Conservation (phyloP, 2,888 invertebrate genomes). For the Cephonodes hylas region DNA sequence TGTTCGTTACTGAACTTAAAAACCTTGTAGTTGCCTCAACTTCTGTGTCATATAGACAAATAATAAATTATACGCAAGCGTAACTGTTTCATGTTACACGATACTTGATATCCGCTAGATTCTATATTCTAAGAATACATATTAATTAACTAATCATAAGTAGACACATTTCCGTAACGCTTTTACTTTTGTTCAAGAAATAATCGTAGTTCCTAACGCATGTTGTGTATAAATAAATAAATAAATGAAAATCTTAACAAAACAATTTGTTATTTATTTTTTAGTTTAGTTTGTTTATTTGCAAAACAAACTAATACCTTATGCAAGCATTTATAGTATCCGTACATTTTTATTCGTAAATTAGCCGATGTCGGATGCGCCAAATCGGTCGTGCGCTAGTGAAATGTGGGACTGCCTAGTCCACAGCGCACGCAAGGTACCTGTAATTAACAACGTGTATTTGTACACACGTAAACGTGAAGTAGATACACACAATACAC, state of each 20-base stretch:
- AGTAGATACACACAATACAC: constrained; percentile 29
- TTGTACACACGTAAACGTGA: constrained; percentile 49
- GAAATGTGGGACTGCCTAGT: constrained; percentile 55
- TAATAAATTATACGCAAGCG: background rate
- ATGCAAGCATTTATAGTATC: background rate
- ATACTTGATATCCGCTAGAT: background rate
- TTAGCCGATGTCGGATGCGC: background rate
- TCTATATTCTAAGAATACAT: background rate
- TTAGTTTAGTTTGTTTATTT: background rate
- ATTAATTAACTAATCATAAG: background rate
- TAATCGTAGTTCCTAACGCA: constrained; percentile 8
- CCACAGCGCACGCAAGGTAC: constrained; percentile 50
- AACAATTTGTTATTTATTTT: background rate
- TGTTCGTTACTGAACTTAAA: too few relatives aligned
- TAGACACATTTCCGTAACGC: constrained; percentile 3
- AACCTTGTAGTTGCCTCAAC: too few relatives aligned
- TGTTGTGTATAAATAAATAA: constrained; percentile 2
- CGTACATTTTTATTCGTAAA: background rate
- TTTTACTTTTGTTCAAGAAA: constrained; percentile 11
- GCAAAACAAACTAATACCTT: background rate
- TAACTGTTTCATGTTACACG: background rate
- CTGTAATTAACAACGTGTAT: constrained; percentile 40
- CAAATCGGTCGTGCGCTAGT: constrained; percentile 55
- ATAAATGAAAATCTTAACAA: background rate
- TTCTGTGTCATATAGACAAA: background rate